These are phyloP conservation scores for Sebastes hubbsi DNA, from an alignment of 2,797 vertebrate species.

Conservation along the genomic window DNA sequence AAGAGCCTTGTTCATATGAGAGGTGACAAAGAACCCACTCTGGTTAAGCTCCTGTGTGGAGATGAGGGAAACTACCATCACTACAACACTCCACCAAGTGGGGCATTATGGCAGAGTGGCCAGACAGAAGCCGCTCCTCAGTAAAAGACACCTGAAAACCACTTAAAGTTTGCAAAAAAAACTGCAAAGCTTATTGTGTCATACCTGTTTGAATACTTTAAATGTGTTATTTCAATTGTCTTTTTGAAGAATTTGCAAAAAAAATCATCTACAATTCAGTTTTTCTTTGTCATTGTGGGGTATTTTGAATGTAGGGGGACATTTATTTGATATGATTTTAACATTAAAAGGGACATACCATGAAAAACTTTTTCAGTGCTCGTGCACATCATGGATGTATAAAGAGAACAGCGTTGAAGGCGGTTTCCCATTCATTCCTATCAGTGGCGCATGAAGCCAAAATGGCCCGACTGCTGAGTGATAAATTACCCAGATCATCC, in stretches of 20 bases:
- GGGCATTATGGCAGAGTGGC: neutral
- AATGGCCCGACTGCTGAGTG: accelerated
- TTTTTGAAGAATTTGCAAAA: neutral
- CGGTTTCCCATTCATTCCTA: too few species aligned
- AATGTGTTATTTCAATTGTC: neutral
- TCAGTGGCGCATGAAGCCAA: too few species aligned
- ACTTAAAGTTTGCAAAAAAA: neutral
- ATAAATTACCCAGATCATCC: too few species aligned
- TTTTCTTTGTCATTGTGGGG: neutral
- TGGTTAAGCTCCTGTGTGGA: neutral
- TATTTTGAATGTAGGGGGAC: neutral
- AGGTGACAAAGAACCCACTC: neutral
- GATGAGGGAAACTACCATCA: neutral
- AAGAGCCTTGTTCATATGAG: neutral
- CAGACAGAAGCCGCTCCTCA: neutral
- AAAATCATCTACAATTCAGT: neutral
- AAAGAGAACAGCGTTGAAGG: too few species aligned
- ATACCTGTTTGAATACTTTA: neutral
- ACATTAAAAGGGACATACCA: too few species aligned
- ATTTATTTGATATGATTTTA: too few species aligned
- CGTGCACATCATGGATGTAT: too few species aligned
- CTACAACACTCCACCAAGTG: neutral
- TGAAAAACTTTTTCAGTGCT: too few species aligned
- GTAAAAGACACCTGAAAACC: neutral
- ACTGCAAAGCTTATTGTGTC: neutral